A percentile compares a stretch with the other conserved stretches of the same genome.
Evolutionary conservation across 2,113 vertebrate species (phyloP).

Genomic region (Ceyx margarethae): DNA sequence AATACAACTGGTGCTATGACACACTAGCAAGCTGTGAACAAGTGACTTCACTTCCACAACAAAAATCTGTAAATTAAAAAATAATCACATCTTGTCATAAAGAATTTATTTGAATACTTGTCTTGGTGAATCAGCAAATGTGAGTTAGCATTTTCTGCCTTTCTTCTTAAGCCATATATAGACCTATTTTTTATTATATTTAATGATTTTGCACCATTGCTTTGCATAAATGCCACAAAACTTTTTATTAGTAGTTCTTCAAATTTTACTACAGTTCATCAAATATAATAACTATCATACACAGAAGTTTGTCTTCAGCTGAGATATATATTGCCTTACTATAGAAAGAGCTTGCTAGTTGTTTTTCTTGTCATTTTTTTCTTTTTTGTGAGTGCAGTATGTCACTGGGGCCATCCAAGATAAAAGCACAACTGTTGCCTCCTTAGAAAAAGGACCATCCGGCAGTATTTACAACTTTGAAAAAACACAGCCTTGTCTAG

Average conservation of each 20-base stretch:
- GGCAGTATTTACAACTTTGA: neutral
- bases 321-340: neutral
- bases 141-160: neutral
- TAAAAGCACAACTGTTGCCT: neutral
- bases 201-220: neutral
- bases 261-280: neutral
- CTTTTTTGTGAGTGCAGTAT: neutral
- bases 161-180: neutral
- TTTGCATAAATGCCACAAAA: neutral
- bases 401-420: neutral
- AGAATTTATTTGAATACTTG: neutral
- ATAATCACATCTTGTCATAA: neutral
- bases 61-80: neutral
- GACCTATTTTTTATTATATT: neutral
- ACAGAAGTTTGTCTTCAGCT: neutral
- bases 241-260: neutral
- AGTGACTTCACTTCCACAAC: neutral
- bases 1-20: neutral
- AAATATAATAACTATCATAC: neutral
- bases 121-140: neutral
- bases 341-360: neutral
- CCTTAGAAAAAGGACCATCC: neutral
- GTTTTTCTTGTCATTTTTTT: neutral
- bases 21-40: neutral
- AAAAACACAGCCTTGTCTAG: neutral